Evolutionary conservation across 2,888 invertebrate species (phyloP).

Genomic region (Autographa gamma): DNA sequence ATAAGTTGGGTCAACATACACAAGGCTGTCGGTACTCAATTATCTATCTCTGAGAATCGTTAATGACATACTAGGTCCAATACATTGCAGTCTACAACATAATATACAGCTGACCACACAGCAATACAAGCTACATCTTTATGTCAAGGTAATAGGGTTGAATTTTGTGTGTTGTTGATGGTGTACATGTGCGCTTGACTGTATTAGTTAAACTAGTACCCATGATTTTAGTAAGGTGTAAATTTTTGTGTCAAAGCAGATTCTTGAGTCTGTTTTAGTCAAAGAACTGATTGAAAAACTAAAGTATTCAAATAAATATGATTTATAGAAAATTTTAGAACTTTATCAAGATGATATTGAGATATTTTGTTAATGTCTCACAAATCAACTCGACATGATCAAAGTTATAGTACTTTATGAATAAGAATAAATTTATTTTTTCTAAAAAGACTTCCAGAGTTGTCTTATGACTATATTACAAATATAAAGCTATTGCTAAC

Average conservation of each 20-base stretch:
- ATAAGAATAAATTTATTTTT: too few relatives aligned
- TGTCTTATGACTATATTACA: too few relatives aligned
- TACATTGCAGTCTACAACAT: background rate
- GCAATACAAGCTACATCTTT: background rate
- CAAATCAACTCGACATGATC: too few relatives aligned
- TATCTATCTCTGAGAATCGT: slow-evolving; percentile 2
- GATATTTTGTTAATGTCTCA: too few relatives aligned
- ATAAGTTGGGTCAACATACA: background rate
- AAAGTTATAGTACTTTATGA: too few relatives aligned
- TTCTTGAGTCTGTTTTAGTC: background rate
- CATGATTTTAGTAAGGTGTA: background rate
- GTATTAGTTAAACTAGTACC: background rate
- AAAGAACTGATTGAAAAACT: background rate
- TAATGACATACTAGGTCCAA: slow-evolving; percentile 3
- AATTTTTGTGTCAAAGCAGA: background rate
- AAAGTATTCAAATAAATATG: too few relatives aligned
- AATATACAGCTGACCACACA: too few relatives aligned
- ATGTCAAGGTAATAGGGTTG: background rate
- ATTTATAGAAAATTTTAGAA: too few relatives aligned
- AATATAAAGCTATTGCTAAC: too few relatives aligned
- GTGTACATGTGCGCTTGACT: background rate
- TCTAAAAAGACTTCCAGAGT: too few relatives aligned
- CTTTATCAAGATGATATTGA: too few relatives aligned
- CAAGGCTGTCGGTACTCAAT: background rate
- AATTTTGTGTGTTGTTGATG: background rate